Evolutionary conservation across 1,140 invertebrate species (phyloP).

Genomic region (Drosophila oshimai): DNA sequence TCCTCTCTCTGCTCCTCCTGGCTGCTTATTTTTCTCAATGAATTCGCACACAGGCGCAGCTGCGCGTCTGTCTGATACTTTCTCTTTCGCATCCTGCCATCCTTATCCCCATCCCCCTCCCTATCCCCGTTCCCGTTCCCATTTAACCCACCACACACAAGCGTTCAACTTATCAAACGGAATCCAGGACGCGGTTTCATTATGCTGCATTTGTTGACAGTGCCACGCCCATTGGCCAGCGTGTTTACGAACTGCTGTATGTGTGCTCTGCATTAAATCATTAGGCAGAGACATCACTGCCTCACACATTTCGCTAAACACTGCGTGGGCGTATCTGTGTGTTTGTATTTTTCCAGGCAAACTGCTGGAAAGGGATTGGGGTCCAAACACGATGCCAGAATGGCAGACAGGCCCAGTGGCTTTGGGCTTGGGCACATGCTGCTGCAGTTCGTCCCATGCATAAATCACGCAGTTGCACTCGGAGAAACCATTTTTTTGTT

Average conservation of each 20-base stretch:
- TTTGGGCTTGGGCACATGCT: slow-evolving; percentile 14
- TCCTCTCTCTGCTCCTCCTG: slow-evolving; percentile 20
- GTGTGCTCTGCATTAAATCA: slow-evolving; percentile 70
- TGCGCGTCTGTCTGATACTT: slow-evolving; percentile 31
- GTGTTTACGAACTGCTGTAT: slow-evolving; percentile 18
- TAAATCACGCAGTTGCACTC: slow-evolving; percentile 49
- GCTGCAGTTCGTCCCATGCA: slow-evolving; percentile 42
- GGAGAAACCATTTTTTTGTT: not conserved
- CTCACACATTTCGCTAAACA: not conserved
- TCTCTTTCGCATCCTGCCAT: not conserved
- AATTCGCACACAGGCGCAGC: slow-evolving; percentile 65
- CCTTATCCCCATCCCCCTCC: not conserved
- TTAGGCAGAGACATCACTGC: slow-evolving; percentile 51
- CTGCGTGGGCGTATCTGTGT: not conserved
- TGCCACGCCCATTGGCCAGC: slow-evolving; percentile 45
- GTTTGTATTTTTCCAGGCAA: slow-evolving; percentile 1
- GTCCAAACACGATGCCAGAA: slow-evolving; percentile 1
- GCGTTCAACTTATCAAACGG: slow-evolving; percentile 57
- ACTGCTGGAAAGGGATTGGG: slow-evolving; percentile 24
- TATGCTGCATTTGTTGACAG: slow-evolving; percentile 65
- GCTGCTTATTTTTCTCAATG: slow-evolving; percentile 77
- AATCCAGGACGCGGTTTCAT: slow-evolving; percentile 54
- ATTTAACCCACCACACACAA: slow-evolving; percentile 40
- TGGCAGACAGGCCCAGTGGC: slow-evolving; percentile 8
- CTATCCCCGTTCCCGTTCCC: not conserved